Conservation (phyloP, 2,113 vertebrate genomes). For the Elephantulus edwardii region DNA sequence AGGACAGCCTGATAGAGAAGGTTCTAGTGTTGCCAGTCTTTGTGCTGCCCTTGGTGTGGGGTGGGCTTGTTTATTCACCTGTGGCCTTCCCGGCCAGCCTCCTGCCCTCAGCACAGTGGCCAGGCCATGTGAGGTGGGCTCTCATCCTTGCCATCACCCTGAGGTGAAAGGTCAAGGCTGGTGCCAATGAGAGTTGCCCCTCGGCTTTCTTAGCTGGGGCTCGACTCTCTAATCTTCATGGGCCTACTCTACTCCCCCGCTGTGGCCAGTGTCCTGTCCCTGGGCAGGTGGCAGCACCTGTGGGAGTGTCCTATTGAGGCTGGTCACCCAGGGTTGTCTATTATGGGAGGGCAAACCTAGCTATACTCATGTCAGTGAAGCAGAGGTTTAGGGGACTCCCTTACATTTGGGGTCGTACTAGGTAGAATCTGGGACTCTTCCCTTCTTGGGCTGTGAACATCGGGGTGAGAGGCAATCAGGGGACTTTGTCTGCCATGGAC, state of each 20-base stretch:
- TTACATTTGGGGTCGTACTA: background rate
- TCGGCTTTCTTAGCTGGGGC: too few relatives aligned
- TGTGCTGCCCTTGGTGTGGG: background rate
- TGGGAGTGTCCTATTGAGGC: background rate
- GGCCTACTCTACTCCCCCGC: too few relatives aligned
- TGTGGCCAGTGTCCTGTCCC: background rate
- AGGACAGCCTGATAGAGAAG: background rate
- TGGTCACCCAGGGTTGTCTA: background rate
- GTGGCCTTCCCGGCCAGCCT: background rate
- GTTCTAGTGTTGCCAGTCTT: background rate
- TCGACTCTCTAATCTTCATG: too few relatives aligned
- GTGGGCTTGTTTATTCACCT: background rate
- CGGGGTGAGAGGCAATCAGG: background rate
- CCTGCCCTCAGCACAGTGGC: background rate
- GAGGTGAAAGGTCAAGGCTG: too few relatives aligned
- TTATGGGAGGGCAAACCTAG: too few relatives aligned
- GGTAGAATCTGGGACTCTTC: background rate
- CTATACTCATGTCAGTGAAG: too few relatives aligned
- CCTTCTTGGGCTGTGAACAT: background rate
- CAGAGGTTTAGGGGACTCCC: background rate
- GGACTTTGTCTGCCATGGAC: background rate
- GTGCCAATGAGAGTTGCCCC: too few relatives aligned
- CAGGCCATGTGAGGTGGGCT: too few relatives aligned
- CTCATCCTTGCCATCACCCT: too few relatives aligned
- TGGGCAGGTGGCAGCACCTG: background rate